These are phyloP conservation scores for Ibidorhyncha struthersii DNA, from an alignment of 2,113 vertebrate genomes.

Conservation along the genomic window DNA sequence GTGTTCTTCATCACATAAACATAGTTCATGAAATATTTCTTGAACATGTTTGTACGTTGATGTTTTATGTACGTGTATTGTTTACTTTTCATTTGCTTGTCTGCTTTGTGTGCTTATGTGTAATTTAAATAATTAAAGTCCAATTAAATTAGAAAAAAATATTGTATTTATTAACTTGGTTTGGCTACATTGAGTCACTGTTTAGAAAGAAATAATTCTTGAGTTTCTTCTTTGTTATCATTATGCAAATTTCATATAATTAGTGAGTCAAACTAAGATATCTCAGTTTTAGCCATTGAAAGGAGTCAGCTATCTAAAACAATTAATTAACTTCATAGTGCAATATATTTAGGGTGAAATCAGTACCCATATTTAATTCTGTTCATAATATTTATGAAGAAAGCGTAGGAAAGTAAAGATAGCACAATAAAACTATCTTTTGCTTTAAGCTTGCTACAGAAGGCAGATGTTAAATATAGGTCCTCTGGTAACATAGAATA, in stretches of 20 bases:
- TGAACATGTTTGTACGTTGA: neutral
- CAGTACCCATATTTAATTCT: neutral
- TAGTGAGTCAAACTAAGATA: slow-evolving; percentile 16
- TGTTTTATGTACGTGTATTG: neutral
- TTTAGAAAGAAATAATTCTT: neutral
- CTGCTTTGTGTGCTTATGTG: neutral
- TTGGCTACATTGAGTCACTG: neutral
- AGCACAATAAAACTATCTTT: neutral
- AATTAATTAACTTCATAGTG: neutral
- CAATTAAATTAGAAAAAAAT: neutral
- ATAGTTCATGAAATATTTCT: neutral
- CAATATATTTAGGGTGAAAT: neutral
- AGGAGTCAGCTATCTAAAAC: neutral
- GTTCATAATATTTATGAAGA: neutral
- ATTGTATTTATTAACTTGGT: neutral
- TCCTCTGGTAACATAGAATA: neutral
- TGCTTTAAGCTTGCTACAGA: neutral
- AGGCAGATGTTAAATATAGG: neutral
- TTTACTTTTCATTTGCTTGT: neutral
- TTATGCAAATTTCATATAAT: slow-evolving; percentile 26
- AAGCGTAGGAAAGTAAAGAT: neutral
- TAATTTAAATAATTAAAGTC: neutral
- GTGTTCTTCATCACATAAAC: neutral
- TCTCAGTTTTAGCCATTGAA: neutral
- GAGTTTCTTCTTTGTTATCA: neutral